Conservation (phyloP, 2,113 vertebrate genomes). For the Hymenochirus boettgeri region DNA sequence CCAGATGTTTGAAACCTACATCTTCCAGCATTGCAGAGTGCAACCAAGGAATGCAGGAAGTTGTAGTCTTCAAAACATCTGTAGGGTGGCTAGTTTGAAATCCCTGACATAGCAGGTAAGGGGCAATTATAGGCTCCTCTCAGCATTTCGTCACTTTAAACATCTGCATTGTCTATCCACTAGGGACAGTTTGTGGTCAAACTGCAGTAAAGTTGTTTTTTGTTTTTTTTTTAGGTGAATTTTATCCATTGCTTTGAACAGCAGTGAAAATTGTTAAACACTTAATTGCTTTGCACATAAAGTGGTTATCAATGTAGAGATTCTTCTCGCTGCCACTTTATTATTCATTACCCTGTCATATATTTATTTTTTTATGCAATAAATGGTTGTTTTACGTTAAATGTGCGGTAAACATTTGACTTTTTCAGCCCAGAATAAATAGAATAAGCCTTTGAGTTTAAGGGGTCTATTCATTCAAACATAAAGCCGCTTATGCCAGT, state of each 20-base stretch:
- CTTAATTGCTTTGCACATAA: conserved; percentile 15
- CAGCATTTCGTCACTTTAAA: conserved; percentile 36
- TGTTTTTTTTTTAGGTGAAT: no score
- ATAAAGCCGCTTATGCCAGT: conserved; percentile 35
- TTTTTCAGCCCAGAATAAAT: no score
- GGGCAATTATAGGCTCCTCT: conserved; percentile 14
- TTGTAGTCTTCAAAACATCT: no score
- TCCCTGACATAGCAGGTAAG: conserved; percentile 12
- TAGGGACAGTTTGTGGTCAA: not conserved
- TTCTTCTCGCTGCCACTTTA: not conserved
- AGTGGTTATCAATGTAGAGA: conserved; percentile 7
- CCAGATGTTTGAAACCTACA: no score
- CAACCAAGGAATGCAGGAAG: no score
- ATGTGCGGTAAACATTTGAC: no score
- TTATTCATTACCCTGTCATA: no score
- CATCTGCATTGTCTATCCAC: conserved; percentile 18
- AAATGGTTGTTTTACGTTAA: no score
- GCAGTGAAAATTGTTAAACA: not conserved
- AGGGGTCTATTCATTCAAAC: not conserved
- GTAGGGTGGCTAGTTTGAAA: not conserved
- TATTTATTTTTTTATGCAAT: no score
- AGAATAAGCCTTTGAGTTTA: no score
- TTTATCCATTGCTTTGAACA: not conserved
- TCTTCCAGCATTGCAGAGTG: no score
- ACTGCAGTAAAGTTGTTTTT: conserved; percentile 2